phyloP scores from a whole-genome alignment of 2,113 vertebrate genomes.

The Blennius ocellaris region DNA sequence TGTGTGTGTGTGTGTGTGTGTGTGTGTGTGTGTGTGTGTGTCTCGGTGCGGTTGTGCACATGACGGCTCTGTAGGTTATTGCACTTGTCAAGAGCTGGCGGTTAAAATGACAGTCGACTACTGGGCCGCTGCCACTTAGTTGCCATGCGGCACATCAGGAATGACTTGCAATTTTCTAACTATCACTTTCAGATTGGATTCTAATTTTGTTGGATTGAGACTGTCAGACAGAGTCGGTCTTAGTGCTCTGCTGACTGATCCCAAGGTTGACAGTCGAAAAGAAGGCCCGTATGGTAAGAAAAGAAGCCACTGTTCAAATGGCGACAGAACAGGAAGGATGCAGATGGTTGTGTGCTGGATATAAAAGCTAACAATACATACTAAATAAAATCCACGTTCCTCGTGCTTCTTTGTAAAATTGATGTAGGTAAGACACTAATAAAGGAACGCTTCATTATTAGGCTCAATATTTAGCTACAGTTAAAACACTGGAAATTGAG shows the following conservation, averaged over 20 bases:
- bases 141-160: constrained; percentile 75
- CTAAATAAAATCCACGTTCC: no score
- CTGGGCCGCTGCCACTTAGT: constrained; percentile 78
- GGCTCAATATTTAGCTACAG: no score
- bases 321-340: constrained; percentile 2
- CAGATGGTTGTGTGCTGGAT: no score
- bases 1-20: constrained; percentile 10
- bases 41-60: constrained; percentile 9
- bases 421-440: no score
- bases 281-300: constrained; percentile 51
- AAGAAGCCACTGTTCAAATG: constrained; percentile 30
- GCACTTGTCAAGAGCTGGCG: constrained; percentile 75
- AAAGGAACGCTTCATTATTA: no score
- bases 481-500: no score
- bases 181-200: constrained; percentile 82
- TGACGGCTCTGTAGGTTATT: constrained; percentile 68
- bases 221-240: constrained; percentile 70
- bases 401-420: no score
- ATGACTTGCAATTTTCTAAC: constrained; percentile 84
- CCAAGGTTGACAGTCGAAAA: constrained; percentile 53
- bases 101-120: constrained; percentile 77
- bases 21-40: constrained; percentile 17
- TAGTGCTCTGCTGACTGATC: constrained; percentile 59
- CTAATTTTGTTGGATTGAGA: constrained; percentile 75
- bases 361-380: no score